Evolutionary conservation across 2,797 vertebrate genomes (phyloP).

Genomic region (Acipenser transmontanus): DNA sequence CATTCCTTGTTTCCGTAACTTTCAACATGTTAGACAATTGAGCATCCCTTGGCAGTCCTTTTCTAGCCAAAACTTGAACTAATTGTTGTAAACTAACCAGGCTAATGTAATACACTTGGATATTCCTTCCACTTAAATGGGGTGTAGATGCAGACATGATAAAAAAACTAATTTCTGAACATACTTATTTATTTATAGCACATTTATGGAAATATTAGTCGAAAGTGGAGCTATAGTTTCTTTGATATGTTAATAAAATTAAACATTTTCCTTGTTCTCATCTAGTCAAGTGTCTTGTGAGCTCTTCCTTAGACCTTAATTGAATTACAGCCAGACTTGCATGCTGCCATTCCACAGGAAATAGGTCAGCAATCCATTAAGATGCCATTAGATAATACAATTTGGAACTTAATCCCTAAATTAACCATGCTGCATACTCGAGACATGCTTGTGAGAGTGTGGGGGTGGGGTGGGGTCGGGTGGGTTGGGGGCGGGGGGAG

Average conservation of each 20-base stretch:
- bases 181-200: background rate
- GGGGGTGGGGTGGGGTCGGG: slow-evolving; percentile 22
- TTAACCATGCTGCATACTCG: slow-evolving; percentile 75
- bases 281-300: slow-evolving; percentile 56
- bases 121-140: no score
- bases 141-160: background rate
- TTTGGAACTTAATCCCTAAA: slow-evolving; percentile 94
- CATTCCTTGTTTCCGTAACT: no score
- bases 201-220: background rate
- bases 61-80: background rate
- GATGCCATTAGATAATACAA: slow-evolving; percentile 99
- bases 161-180: background rate
- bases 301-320: slow-evolving; percentile 69
- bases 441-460: slow-evolving; percentile 60
- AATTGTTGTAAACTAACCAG: background rate
- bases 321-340: slow-evolving; percentile 79
- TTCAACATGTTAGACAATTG: no score
- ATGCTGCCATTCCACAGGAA: slow-evolving; percentile 86
- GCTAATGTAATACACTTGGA: background rate
- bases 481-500: slow-evolving; percentile 25
- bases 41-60: no score
- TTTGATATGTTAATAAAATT: slow-evolving; percentile 7
- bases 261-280: slow-evolving; percentile 22
- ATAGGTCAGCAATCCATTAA: slow-evolving; percentile 97
- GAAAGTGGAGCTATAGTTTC: background rate